Base-by-base conservation (phyloP, 2,113 vertebrate species). In the Carlito syrichta region DNA sequence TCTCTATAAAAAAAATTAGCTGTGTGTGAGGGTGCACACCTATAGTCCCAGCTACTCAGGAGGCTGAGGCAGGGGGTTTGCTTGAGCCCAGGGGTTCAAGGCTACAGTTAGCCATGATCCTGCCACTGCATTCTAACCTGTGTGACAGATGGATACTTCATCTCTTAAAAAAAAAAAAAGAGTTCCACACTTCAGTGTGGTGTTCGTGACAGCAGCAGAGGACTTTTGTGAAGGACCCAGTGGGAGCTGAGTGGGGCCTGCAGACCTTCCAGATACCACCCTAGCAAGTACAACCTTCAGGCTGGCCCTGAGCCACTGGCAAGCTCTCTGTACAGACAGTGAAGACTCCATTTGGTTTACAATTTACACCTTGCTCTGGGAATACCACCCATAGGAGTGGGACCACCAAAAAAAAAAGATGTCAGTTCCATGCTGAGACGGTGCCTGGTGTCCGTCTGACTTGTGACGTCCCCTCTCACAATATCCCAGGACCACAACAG, bases 21-120 rank as follows among this genome's bases (percentile, higher is more conserved):
- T 58, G 22, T 19, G 56, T 8, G 1, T 58, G 6, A 2, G 2
- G 4, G 56, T 3, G 7, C 56, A 2, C 2, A 1, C 22, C 22
- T 58, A 8, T 58, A 58, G 56, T 58, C 56, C 56, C 56, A 58
- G 56, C 20, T 58, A 58, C 56, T 58, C 8, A 22, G 20, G 56
- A 58, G 56, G 6, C 56, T 58, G 56, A 58, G 22, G 56, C 56
- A 23, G 54, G 54, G 22, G 56, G 8, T 22, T 58, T 2, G 4
- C 20, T 58, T 58, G 56, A 58, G 23, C 20, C 56, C 23, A 22
- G 20, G 56, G 23, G 56, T 17, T 0, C 0, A 22, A 58, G 56
- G 56, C 22, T 58, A 22, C 56, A 58, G 56, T 58, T 17, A 58
- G 56, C 20, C 56, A 22, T 20, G 19, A 58, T 22, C 8, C 17